Base-by-base conservation (phyloP, 1,140 invertebrate species). In the Gryllus bimaculatus region DNA sequence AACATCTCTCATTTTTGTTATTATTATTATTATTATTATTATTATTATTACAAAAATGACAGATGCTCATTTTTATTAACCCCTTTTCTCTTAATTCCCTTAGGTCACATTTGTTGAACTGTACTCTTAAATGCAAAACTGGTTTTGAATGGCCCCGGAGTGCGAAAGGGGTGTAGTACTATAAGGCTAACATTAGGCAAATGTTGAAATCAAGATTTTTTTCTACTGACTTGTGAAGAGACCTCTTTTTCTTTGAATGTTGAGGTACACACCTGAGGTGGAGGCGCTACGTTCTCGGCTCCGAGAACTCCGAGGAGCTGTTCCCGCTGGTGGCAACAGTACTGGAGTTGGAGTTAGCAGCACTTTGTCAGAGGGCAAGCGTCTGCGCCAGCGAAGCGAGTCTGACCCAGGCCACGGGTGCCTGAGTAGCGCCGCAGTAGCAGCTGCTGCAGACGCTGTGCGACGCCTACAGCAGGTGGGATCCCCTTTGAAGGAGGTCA, bases 311-410 rank as follows among this genome's bases (percentile, higher is more conserved):
- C 26, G 78, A n/a, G 76, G 54, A 12, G 66, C 54, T 1, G 54
- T 7, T 66, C 54, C 54, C 7, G 26, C 26, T 39, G 26, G 26
- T 39, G 26, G 26, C 26, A 39, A 39, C 26, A 39, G 1, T 39
- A 5, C 26, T 39, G 26, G 26, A 39, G 26, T 39, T 39, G 26
- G 26, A 39, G 26, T 39, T 2, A 39, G 26, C 26, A 66, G 54
- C 7, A 10, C 10, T 66, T 18, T 18, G 18, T 10, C 10, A 7
- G 79, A 79, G n/a, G 76, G 76, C 6, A 79, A 79, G 48, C 18
- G 79, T 21, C 39, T 77, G 13, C 75, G 73, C 12, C 79, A 79
- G 76, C 79, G 79, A 5, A 77, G 79, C 13, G 79, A 79, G 39
- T 79, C 79, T 15, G 79, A 79, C 48, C 79, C 73, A 18, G 79